A percentile compares a stretch with the other conserved stretches of the same genome.
phyloP scores from a whole-genome alignment of 30 jellyfish, hydroid and myxozoan genomes.

The Aurelia sp. region DNA sequence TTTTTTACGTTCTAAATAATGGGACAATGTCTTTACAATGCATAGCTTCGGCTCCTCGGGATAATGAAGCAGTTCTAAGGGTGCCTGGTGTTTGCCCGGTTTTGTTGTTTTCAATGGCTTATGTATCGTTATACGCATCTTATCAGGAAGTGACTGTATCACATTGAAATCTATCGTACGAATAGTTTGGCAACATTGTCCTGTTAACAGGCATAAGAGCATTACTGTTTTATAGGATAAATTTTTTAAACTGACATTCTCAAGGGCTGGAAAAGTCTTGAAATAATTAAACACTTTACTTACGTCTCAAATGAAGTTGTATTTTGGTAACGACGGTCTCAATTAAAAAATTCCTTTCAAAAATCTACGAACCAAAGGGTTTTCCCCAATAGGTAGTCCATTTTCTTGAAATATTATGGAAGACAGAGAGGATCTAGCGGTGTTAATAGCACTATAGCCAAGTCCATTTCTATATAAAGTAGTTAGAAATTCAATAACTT shows the following conservation, averaged over 20 bases:
- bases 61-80: conserved; percentile 14
- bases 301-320: conserved; percentile 44
- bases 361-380: conserved; percentile 41
- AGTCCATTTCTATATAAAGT: background rate
- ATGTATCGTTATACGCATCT: background rate
- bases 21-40: background rate
- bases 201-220: conserved; percentile 1
- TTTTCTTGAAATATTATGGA: background rate
- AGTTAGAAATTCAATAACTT: conserved; percentile 23
- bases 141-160: background rate
- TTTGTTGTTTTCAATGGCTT: conserved; percentile 10
- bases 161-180: background rate
- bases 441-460: conserved; percentile 56
- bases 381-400: conserved; percentile 28
- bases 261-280: background rate
- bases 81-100: conserved; percentile 40
- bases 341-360: conserved; percentile 45
- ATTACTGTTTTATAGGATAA: conserved; percentile 4
- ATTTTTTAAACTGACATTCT: background rate
- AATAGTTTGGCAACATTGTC: conserved; percentile 59
- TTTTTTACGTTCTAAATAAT: conserved; percentile 10
- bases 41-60: conserved; percentile 36
- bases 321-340: conserved; percentile 62
- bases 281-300: conserved; percentile 12
- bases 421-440: conserved; percentile 65